A percentile compares a stretch with the other conserved stretches of the same genome.
phyloP scores from a whole-genome alignment of 1,140 invertebrate genomes.

The Penaeus vannamei region DNA sequence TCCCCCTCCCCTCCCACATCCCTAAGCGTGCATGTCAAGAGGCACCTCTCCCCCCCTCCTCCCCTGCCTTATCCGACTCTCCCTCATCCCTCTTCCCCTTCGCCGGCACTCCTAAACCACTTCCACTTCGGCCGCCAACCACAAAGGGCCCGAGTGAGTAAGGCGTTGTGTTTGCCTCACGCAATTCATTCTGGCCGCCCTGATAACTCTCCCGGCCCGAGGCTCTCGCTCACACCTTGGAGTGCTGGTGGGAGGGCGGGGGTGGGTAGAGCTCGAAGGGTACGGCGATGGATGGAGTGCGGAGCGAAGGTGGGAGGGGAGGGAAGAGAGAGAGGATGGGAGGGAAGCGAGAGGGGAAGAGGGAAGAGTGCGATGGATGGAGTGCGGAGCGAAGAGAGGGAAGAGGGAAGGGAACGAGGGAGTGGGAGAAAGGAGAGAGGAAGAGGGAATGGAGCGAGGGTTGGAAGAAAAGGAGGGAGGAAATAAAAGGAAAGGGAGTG shows the following conservation, averaged over 20 bases:
- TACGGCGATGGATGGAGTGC: neutral
- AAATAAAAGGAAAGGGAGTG: neutral
- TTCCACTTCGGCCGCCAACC: neutral
- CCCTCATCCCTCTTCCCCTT: neutral
- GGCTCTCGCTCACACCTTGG: neutral
- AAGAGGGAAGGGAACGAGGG: neutral
- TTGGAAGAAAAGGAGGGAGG: neutral
- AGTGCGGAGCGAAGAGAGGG: neutral
- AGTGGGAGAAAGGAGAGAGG: neutral
- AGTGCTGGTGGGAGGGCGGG: neutral
- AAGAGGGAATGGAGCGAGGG: neutral
- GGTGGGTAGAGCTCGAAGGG: neutral
- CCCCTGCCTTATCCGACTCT: neutral
- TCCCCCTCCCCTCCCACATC: neutral
- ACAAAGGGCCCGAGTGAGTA: too few relatives aligned
- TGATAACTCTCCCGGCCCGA: too few relatives aligned
- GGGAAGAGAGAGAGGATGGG: neutral
- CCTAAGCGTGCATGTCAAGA: neutral
- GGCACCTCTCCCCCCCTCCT: neutral
- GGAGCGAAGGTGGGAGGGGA: neutral
- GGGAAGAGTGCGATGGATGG: neutral
- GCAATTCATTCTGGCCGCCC: too few relatives aligned
- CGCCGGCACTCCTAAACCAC: neutral
- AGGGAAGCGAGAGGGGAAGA: neutral
- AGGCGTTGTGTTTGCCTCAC: too few relatives aligned